Evolutionary conservation across 2,888 invertebrate genomes (phyloP).

Genomic region (Drosophila lacicola): DNA sequence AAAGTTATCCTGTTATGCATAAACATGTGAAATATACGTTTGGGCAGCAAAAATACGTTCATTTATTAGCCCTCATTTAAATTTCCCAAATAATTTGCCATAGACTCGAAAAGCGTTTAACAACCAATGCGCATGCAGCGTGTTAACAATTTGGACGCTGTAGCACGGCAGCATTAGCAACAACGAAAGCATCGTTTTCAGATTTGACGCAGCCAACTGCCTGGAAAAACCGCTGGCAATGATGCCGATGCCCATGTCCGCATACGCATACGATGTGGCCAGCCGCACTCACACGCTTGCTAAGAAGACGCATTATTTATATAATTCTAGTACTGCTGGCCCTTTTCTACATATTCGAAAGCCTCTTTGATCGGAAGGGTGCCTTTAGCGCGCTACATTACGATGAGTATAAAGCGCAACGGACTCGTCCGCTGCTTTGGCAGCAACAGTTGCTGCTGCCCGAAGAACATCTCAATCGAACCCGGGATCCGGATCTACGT

Average conservation of each 20-base stretch:
- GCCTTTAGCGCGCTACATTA: constrained; percentile 58
- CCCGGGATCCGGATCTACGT: constrained; percentile 86
- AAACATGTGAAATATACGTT: too few relatives aligned
- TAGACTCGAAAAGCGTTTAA: background rate
- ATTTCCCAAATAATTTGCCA: background rate
- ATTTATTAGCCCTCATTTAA: too few relatives aligned
- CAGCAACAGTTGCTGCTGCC: constrained; percentile 65
- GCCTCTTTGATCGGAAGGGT: constrained; percentile 87
- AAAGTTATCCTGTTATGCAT: too few relatives aligned
- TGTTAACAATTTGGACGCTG: constrained; percentile 18
- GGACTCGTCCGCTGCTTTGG: constrained; percentile 90
- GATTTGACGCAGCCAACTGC: constrained; percentile 20
- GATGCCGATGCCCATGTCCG: constrained; percentile 45
- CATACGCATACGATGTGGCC: constrained; percentile 80
- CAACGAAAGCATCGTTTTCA: constrained; percentile 1
- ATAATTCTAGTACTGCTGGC: constrained; percentile 92
- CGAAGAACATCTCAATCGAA: constrained; percentile 87
- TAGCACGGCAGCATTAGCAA: constrained; percentile 21
- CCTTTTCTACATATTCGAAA: constrained; percentile 91
- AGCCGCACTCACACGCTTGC: constrained; percentile 89
- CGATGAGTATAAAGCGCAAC: constrained; percentile 86
- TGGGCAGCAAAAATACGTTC: too few relatives aligned
- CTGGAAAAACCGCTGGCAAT: constrained; percentile 36
- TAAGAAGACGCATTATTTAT: constrained; percentile 91
- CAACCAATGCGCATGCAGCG: constrained; percentile 23